These are phyloP conservation scores for Etheostoma perlongum DNA, from an alignment of 2,797 vertebrate genomes.

Conservation along the genomic window DNA sequence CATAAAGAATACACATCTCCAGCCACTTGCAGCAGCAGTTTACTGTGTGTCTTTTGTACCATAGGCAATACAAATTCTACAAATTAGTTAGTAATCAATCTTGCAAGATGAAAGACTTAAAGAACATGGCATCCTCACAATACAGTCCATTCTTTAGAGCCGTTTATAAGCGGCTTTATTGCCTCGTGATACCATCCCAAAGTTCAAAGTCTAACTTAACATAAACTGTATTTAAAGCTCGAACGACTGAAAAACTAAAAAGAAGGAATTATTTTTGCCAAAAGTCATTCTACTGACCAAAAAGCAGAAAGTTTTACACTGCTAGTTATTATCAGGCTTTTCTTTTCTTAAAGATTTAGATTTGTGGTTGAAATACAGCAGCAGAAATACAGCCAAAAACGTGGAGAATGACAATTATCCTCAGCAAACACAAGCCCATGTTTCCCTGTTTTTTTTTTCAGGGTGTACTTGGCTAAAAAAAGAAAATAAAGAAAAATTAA, in stretches of 20 bases:
- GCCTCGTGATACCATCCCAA: constrained; percentile 3
- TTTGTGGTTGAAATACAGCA: too few species aligned
- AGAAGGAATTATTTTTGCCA: not conserved
- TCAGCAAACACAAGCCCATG: too few species aligned
- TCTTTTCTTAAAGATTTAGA: too few species aligned
- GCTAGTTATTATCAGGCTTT: too few species aligned
- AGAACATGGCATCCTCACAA: constrained; percentile 2
- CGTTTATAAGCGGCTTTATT: constrained; percentile 15
- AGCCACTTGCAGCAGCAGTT: not conserved
- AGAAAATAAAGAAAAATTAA: too few species aligned
- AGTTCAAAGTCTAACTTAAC: constrained; percentile 10
- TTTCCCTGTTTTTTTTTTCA: too few species aligned
- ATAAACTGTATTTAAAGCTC: not conserved
- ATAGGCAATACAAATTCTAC: not conserved
- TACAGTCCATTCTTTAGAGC: constrained; percentile 18
- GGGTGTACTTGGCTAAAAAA: too few species aligned
- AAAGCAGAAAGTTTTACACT: too few species aligned
- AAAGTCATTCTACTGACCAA: not conserved
- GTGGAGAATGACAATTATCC: too few species aligned
- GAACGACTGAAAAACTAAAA: not conserved
- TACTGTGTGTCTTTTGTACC: not conserved
- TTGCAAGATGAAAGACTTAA: constrained; percentile 6
- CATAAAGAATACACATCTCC: not conserved
- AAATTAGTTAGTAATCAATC: not conserved
- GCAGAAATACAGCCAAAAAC: too few species aligned